Base-by-base conservation (phyloP, 2,113 vertebrate genomes). In the Phalacrocorax carbo region DNA sequence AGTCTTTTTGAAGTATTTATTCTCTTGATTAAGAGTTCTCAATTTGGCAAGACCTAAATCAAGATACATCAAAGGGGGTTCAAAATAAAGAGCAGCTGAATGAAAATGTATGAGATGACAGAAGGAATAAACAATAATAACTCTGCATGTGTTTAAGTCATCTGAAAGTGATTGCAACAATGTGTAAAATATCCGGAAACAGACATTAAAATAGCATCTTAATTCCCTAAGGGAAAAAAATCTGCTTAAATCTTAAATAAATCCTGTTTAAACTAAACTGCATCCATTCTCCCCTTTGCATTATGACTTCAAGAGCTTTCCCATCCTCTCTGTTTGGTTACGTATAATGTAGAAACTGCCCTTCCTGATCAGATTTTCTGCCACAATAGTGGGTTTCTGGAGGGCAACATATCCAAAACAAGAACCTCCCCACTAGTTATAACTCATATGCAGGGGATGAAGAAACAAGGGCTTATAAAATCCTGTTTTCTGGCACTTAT, bases 11-110 rank as follows among this genome's bases (percentile, higher is more conserved):
- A 97, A 96, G 95, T 96, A 86, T 92, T 95, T 92, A 34, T 91
- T 96, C 71, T 92, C 95, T 95, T 97, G 93, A 97, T 97, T 96
- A 96, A 96, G 90, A 86, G 77, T 95, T 96, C 94, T 93, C 90
- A 91, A 57, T 87, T 97, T 97, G 97, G 96, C 97, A 97, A 96
- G 94, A 94, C 94, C 96, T 97, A 96, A 98, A 95, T 97, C 97
- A 96, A 93, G 94, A 88, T 62, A 97, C 91, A 97, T 98, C 96
- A 97, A 97, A 98, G 97, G 93, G 21, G 49, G 72, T 94, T 97
- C 93, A 95, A 95, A 97, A 97, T 96, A 95, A 97, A 95, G 96
- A 97, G 93, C 96, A 97, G 96, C 82, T 97, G 94, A 97, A 96
- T 94, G 75, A 95, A 96, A 97, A 97, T 94, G 54, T 90, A 97